Evolutionary conservation across 2,888 invertebrate species (phyloP).

Genomic region (Himalopsyche kuldschensis): DNA sequence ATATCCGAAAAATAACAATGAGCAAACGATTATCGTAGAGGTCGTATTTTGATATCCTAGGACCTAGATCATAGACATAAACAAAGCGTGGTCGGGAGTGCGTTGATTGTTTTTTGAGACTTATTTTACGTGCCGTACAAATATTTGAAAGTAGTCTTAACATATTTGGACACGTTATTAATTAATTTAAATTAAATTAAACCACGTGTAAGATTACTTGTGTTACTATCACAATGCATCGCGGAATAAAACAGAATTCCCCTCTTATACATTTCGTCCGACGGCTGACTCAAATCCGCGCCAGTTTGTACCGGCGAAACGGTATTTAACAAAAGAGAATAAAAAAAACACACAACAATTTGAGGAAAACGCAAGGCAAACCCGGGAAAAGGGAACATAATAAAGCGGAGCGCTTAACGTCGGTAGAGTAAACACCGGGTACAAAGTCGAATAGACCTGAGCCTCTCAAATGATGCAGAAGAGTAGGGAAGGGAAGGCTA

Average conservation of each 20-base stretch:
- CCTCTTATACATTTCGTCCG: neutral
- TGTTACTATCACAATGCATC: neutral
- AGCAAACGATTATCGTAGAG: too few species aligned
- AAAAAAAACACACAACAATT: neutral
- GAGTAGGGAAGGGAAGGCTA: neutral
- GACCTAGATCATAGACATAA: too few species aligned
- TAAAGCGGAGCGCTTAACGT: slow-evolving; percentile 10
- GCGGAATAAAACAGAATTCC: neutral
- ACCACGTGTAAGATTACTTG: neutral
- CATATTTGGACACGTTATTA: too few species aligned
- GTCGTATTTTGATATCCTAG: too few species aligned
- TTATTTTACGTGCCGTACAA: too few species aligned
- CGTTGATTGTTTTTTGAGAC: too few species aligned
- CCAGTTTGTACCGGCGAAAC: neutral
- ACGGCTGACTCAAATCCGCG: neutral
- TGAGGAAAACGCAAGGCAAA: neutral
- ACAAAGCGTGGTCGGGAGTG: too few species aligned
- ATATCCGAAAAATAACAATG: too few species aligned
- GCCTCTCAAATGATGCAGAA: neutral
- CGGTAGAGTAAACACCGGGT: slow-evolving; percentile 12
- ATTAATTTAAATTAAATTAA: neutral
- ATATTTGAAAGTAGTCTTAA: too few species aligned
- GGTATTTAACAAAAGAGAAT: slow-evolving; percentile 9
- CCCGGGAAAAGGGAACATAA: neutral
- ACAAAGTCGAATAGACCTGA: slow-evolving; percentile 18